Conservation (phyloP, 2,797 vertebrate genomes). For the Distichodus sexfasciatus region DNA sequence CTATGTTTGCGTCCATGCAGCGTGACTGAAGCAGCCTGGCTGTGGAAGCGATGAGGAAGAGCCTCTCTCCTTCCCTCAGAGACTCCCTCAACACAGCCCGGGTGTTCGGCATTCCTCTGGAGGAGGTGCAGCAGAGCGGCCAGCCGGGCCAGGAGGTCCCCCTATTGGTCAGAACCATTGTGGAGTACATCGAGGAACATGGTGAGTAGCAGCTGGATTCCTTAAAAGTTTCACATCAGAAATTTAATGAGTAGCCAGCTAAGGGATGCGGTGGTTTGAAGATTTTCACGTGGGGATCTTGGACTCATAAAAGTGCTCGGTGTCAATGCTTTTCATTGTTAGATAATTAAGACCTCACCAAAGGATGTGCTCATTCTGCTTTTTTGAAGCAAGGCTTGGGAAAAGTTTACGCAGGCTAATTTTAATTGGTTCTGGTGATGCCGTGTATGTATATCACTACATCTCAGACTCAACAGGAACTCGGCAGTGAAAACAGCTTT, state of each 20-base stretch:
- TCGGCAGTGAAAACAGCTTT: neutral
- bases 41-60: constrained; percentile 99
- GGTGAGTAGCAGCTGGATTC: constrained; percentile 71
- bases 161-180: constrained; percentile 91
- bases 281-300: too few species aligned
- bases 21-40: constrained; percentile 90
- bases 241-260: neutral
- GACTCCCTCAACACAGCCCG: constrained; percentile 87
- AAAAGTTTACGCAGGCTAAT: neutral
- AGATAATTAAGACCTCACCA: constrained; percentile 56
- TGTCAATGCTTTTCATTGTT: constrained; percentile 43
- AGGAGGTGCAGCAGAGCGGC: constrained; percentile 90
- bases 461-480: neutral
- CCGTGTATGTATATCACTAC: neutral
- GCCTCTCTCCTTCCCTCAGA: constrained; percentile 93
- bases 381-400: neutral
- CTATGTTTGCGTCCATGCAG: constrained; percentile 47
- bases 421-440: constrained; percentile 15
- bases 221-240: neutral
- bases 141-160: constrained; percentile 92
- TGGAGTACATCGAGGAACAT: constrained; percentile 97
- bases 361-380: neutral
- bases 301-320: too few species aligned
- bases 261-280: too few species aligned
- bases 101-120: constrained; percentile 95